These are phyloP conservation scores for Trichonephila clavata DNA, from an alignment of 1,140 invertebrate species.

Conservation along the genomic window DNA sequence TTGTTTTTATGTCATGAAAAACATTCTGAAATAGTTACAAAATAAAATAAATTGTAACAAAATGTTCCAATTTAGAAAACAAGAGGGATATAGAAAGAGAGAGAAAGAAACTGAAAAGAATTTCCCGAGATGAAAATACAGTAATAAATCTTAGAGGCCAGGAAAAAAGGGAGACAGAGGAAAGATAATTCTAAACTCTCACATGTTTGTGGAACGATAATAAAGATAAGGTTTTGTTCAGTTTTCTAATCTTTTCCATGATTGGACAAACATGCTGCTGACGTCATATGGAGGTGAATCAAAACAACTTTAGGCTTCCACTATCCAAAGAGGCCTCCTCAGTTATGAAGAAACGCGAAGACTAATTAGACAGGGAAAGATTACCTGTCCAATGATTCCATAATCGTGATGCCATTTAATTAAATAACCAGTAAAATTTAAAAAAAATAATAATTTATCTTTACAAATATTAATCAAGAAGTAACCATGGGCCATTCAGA, in stretches of 20 bases:
- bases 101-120: too few relatives aligned
- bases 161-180: background rate
- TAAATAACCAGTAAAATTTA: background rate
- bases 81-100: too few relatives aligned
- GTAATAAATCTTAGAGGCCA: background rate
- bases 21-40: too few relatives aligned
- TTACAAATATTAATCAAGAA: background rate
- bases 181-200: background rate
- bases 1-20: too few relatives aligned
- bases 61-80: too few relatives aligned
- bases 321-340: background rate
- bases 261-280: background rate
- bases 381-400: background rate
- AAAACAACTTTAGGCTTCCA: background rate
- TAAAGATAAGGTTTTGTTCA: slow-evolving; percentile 1
- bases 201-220: background rate
- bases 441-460: background rate
- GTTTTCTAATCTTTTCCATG: background rate
- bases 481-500: background rate
- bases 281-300: slow-evolving; percentile 23
- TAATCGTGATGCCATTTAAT: background rate
- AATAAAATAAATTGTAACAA: too few relatives aligned
- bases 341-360: background rate
- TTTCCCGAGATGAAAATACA: background rate
- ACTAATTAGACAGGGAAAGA: background rate